Evolutionary conservation across 2,888 invertebrate genomes (phyloP), one percentile per base, ranked within the genome.

Genomic region (Hartigia nigra): DNA sequence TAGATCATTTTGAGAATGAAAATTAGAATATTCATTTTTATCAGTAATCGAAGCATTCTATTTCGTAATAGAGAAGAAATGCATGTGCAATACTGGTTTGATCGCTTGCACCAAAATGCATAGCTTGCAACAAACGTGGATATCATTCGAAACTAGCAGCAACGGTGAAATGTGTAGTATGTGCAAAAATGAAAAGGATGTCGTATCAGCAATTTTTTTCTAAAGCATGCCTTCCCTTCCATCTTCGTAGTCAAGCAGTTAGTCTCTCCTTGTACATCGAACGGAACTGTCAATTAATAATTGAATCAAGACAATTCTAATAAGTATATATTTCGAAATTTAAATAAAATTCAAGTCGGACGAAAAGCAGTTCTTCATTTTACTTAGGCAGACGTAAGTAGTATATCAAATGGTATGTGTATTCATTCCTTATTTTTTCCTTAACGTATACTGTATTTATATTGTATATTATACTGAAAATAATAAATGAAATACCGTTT

Each of bases 161-260:
- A 70, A 32, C 36, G 31, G 31, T 14, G 81, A 84, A 86, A 88
- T 85, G 83, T 85, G 84, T 86, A 79, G 83, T 84, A 82, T 85
- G 84, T 85, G 88, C 87, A 87, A 84, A 87, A 88, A 82, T 82
- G 81, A 84, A 86, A 85, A 82, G 82, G 84, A 81, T 82, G 86
- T 85, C 82, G 84, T 83, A 87, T 88, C 88, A 89, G 88, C 88
- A 80, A 87, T 88, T 88, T 86, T 77, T 5, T 34, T 76, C 34
- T 81, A 74, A 78, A 82, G 81, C 80, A 74, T 76, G 75, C 78
- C 78, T 69, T 76, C 39, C 74, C 23, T 72, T 72, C 31, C 31
- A 31, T 72, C 32, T 0, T 23, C 55, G 55, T 55, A 55, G 55
- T 23, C 23, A 55, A 23, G 55, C 55, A 55, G 55, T 9, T 23